Evolutionary conservation across 2,113 vertebrate genomes (phyloP).

Genomic region (Phalacrocorax carbo): DNA sequence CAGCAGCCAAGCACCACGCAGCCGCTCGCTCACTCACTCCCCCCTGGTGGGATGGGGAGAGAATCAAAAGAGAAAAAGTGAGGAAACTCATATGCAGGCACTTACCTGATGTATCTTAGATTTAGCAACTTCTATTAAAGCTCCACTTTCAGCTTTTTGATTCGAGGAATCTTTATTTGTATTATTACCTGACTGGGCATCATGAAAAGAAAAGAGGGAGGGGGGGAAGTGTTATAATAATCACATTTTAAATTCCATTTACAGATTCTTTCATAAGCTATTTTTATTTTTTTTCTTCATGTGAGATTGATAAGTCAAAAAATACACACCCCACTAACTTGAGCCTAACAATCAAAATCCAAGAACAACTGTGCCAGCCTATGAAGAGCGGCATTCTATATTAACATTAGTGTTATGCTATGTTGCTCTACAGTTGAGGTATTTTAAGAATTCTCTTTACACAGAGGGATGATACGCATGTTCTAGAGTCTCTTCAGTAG

Average conservation of each 20-base stretch:
- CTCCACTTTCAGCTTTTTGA: slow-evolving; percentile 87
- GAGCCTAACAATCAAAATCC: background rate
- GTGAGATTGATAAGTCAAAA: background rate
- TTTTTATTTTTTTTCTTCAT: background rate
- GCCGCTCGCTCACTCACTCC: no score
- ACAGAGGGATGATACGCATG: background rate
- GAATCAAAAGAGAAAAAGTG: no score
- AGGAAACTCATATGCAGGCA: background rate
- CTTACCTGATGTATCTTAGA: slow-evolving; percentile 95
- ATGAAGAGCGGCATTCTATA: background rate
- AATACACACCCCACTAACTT: background rate
- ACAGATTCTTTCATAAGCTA: background rate
- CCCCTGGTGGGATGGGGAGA: no score
- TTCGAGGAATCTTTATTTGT: slow-evolving; percentile 82
- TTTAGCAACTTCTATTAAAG: slow-evolving; percentile 89
- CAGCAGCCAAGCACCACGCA: no score
- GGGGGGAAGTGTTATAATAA: background rate
- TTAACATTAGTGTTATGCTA: background rate
- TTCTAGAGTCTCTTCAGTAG: background rate
- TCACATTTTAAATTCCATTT: background rate
- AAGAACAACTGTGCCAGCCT: background rate
- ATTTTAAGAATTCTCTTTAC: background rate
- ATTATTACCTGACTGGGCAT: slow-evolving; percentile 77
- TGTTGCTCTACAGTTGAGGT: background rate
- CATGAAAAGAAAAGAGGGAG: background rate